phyloP scores from a whole-genome alignment of 2,888 invertebrate species.

The Scaptodrosophila latifasciaeformis region DNA sequence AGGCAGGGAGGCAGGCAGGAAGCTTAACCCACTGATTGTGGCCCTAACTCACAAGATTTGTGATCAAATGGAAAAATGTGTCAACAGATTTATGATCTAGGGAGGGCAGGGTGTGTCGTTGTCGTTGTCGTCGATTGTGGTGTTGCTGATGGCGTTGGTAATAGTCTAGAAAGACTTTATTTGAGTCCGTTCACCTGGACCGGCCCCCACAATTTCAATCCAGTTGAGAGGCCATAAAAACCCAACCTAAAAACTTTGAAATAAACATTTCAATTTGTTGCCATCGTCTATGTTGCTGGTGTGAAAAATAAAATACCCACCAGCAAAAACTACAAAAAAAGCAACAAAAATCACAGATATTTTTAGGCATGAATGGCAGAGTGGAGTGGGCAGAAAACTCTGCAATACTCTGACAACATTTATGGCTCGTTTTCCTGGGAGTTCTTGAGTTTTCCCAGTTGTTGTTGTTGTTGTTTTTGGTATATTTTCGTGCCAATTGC shows the following conservation, averaged over 20 bases:
- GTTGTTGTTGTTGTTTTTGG: not conserved
- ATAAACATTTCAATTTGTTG: constrained; percentile 63
- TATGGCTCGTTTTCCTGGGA: too few relatives aligned
- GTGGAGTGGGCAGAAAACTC: too few relatives aligned
- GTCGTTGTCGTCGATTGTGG: not conserved
- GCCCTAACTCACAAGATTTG: constrained; percentile 6
- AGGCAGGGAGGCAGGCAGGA: constrained; percentile 21
- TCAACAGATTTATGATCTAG: constrained; percentile 54
- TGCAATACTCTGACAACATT: too few relatives aligned
- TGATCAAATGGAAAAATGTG: constrained; percentile 28
- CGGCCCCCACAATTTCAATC: too few relatives aligned
- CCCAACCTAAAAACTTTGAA: constrained; percentile 40
- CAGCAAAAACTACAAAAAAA: constrained; percentile 30
- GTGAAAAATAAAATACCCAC: constrained; percentile 1
- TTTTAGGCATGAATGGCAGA: constrained; percentile 36
- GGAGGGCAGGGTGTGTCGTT: constrained; percentile 18
- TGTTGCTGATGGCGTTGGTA: too few relatives aligned
- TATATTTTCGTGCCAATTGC: constrained; percentile 53
- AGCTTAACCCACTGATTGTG: constrained; percentile 43
- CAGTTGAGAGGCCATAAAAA: not conserved
- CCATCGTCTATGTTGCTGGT: constrained; percentile 1
- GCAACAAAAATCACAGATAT: constrained; percentile 41
- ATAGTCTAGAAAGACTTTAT: too few relatives aligned
- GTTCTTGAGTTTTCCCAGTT: too few relatives aligned
- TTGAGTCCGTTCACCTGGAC: constrained; percentile 42